phyloP scores from a whole-genome alignment of 37 sponge, comb jelly and placozoan species.

The Geodia barretti region DNA sequence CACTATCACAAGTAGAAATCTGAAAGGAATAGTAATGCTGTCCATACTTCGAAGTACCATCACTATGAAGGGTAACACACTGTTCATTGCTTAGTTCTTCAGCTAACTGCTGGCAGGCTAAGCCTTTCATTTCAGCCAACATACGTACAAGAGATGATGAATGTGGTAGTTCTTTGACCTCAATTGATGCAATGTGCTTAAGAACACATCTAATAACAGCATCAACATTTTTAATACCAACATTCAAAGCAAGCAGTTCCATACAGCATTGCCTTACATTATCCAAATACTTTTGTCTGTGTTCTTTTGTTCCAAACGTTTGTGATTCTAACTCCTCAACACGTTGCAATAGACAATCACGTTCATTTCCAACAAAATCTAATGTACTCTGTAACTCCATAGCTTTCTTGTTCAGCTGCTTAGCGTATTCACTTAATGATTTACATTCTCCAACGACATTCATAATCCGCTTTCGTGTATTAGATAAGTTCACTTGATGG shows the following conservation, averaged over 20 bases:
- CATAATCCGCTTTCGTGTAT: too few species aligned
- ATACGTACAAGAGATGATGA: background rate
- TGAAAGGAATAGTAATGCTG: constrained; percentile 43
- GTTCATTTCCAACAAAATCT: too few species aligned
- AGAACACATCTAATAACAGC: constrained; percentile 20
- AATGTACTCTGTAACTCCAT: too few species aligned
- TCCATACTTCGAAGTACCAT: constrained; percentile 39
- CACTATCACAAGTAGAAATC: constrained; percentile 13
- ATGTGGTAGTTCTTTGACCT: background rate
- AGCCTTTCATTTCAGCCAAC: constrained; percentile 14
- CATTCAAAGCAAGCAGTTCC: constrained; percentile 16
- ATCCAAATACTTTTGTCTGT: constrained; percentile 6
- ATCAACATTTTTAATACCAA: constrained; percentile 3
- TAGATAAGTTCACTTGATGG: too few species aligned
- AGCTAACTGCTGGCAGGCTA: constrained; percentile 8
- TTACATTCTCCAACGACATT: too few species aligned
- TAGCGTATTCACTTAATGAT: too few species aligned
- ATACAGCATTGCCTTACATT: constrained; percentile 19
- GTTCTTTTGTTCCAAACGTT: too few species aligned
- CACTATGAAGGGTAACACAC: background rate
- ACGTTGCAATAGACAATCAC: too few species aligned
- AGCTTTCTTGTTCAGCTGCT: too few species aligned
- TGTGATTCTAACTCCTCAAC: too few species aligned
- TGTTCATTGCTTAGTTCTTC: constrained; percentile 5
- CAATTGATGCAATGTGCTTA: background rate